Evolutionary conservation across 2,797 vertebrate genomes (phyloP).

Genomic region (Molossus alvarezi): DNA sequence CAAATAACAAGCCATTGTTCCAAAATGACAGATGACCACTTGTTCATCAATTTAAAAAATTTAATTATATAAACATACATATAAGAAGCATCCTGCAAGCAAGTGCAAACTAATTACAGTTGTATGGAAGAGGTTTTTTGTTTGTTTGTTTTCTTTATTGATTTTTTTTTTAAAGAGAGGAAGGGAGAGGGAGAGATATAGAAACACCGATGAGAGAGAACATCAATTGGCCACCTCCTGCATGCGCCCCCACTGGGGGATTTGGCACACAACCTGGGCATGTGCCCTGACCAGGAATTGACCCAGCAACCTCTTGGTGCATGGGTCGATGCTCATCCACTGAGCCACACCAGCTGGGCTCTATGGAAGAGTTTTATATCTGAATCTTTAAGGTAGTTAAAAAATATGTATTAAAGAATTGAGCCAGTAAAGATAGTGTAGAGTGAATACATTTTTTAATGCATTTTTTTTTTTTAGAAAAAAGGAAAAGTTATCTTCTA

Average conservation of each 20-base stretch:
- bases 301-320: no score
- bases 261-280: no score
- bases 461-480: slow-evolving; percentile 24
- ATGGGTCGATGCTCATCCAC: no score
- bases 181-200: no score
- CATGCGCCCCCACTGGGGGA: no score
- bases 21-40: slow-evolving; percentile 21
- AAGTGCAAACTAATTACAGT: slow-evolving; percentile 43
- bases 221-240: no score
- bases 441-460: not conserved
- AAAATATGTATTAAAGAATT: slow-evolving; percentile 21
- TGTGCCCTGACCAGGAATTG: no score
- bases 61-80: not conserved
- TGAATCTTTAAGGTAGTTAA: slow-evolving; percentile 7
- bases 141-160: no score
- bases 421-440: not conserved
- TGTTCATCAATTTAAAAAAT: slow-evolving; percentile 2
- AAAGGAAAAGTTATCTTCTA: slow-evolving; percentile 13
- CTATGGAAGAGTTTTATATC: not conserved
- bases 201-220: no score
- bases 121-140: not conserved
- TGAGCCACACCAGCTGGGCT: no score
- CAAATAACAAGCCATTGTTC: not conserved
- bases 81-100: not conserved
- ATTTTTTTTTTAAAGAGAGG: no score